A percentile compares a stretch with the other conserved stretches of the same genome.
Conservation (phyloP, 2,113 vertebrate genomes). For the Turdus rufiventris region DNA sequence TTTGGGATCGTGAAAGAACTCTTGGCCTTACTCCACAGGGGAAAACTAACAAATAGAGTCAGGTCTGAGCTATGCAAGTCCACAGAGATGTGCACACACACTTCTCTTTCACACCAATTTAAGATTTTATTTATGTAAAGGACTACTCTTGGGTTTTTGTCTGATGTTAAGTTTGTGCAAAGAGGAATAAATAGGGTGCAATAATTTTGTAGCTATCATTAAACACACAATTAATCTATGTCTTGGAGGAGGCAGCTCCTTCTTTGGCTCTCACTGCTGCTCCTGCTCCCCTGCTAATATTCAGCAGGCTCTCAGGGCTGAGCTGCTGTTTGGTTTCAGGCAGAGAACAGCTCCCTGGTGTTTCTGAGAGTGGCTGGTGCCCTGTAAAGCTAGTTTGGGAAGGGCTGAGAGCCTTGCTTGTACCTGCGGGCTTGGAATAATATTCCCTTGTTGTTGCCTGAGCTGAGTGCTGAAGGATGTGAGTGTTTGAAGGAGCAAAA, state of each 20-base stretch:
- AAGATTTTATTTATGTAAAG: neutral
- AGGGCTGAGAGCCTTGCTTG: neutral
- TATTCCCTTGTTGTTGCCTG: neutral
- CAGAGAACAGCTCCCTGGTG: neutral
- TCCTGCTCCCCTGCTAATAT: neutral
- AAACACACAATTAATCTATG: neutral
- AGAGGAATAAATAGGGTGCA: neutral
- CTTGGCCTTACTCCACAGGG: neutral
- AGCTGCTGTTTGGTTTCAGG: neutral
- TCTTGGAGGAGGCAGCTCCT: neutral
- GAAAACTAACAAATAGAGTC: neutral
- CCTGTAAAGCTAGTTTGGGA: neutral
- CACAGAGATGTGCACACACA: rapidly evolving
- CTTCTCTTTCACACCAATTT: neutral
- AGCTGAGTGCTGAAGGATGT: neutral
- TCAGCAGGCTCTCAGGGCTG: neutral
- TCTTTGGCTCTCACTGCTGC: neutral
- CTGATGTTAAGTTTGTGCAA: neutral
- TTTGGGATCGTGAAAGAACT: neutral
- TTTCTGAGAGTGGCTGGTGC: neutral
- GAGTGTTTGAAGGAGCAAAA: neutral
- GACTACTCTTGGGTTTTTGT: neutral
- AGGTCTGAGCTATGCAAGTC: neutral
- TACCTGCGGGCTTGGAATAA: neutral
- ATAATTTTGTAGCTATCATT: neutral